These are phyloP conservation scores for Drosophila picticornis DNA, from an alignment of 2,888 invertebrate genomes.

Conservation along the genomic window DNA sequence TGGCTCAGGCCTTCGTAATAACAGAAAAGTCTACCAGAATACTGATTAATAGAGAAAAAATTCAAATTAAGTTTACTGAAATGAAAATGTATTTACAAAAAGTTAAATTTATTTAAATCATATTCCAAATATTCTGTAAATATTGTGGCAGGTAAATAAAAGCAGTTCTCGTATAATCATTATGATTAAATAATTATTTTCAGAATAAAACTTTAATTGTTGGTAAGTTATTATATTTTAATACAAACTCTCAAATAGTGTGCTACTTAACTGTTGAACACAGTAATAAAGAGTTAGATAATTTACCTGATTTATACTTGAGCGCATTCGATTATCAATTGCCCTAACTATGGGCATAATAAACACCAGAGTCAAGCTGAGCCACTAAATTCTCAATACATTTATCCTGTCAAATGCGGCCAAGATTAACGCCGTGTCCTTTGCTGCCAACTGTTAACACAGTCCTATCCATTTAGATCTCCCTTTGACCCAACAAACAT, in stretches of 20 bases:
- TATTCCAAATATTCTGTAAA: not conserved
- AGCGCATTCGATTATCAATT: conserved; percentile 12
- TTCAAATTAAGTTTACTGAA: not conserved
- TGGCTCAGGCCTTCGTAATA: not conserved
- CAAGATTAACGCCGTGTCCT: conserved; percentile 35
- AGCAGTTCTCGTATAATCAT: not conserved
- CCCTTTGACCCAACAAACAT: conserved; percentile 26
- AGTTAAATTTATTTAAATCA: not conserved
- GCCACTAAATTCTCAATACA: conserved; percentile 27
- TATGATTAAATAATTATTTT: not conserved
- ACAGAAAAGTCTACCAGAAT: not conserved
- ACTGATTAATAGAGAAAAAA: not conserved
- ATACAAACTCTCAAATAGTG: not conserved
- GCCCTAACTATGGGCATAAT: conserved; percentile 7
- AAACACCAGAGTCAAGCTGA: conserved; percentile 12
- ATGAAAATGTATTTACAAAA: fast-evolving
- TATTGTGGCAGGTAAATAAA: not conserved
- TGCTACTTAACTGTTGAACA: not conserved
- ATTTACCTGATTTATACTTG: conserved; percentile 20
- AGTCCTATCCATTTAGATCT: conserved; percentile 26
- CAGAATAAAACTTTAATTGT: not conserved
- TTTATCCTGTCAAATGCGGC: conserved; percentile 21
- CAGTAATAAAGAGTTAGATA: conserved; percentile 11
- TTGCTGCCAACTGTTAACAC: conserved; percentile 41
- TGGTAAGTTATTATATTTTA: not conserved